Conservation (phyloP, 2,888 invertebrate species). For the Leptinotarsa rubiginosa region DNA sequence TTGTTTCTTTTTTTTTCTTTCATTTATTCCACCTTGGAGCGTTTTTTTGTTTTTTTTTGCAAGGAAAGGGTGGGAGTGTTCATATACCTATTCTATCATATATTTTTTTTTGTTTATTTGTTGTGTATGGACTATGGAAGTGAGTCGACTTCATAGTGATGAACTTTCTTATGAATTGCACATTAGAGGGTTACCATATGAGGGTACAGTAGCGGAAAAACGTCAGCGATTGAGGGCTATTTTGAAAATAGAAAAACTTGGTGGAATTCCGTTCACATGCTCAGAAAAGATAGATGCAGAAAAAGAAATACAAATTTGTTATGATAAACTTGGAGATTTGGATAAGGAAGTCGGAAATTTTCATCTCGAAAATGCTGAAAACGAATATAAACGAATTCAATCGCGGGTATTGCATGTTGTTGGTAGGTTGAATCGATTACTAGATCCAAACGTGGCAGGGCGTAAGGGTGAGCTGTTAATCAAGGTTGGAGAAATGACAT, state of each 20-base stretch:
- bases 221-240: background rate
- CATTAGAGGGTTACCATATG: background rate
- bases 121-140: background rate
- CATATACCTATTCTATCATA: too few species aligned
- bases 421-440: background rate
- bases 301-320: too few species aligned
- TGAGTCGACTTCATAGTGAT: background rate
- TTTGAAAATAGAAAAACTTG: too few species aligned
- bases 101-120: too few species aligned
- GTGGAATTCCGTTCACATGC: too few species aligned
- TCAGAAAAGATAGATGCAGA: too few species aligned
- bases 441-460: background rate
- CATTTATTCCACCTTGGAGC: too few species aligned
- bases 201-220: slow-evolving; percentile 10
- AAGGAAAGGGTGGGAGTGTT: too few species aligned
- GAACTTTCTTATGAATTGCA: slow-evolving; percentile 1
- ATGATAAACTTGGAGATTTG: background rate
- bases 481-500: background rate
- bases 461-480: background rate
- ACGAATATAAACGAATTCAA: background rate
- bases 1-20: too few species aligned
- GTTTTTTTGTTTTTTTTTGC: too few species aligned
- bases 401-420: slow-evolving; percentile 2
- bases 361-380: background rate
- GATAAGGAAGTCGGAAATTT: background rate